Conservation (phyloP, 2,888 invertebrate species). For the Callyntrura sp. region DNA sequence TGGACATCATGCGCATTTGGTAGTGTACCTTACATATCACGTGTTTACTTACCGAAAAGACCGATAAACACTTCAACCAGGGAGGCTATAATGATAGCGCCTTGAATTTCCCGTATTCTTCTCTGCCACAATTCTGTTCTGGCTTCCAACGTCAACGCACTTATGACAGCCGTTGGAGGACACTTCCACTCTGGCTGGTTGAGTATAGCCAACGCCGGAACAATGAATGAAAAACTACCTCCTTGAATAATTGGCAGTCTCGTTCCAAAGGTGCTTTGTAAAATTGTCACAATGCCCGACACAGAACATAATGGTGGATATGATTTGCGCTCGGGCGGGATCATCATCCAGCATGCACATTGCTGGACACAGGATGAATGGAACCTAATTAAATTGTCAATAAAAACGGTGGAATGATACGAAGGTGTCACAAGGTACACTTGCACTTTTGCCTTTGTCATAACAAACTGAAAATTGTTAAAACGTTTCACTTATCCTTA, state of each 20-base stretch:
- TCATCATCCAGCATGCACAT: constrained; percentile 92
- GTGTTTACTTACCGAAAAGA: constrained; percentile 84
- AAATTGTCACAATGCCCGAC: constrained; percentile 91
- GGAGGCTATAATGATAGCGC: constrained; percentile 93
- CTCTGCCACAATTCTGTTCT: constrained; percentile 90
- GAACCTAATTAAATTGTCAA: no score
- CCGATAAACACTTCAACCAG: constrained; percentile 91
- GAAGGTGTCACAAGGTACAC: no score
- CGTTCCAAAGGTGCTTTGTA: constrained; percentile 91
- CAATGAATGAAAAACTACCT: constrained; percentile 92
- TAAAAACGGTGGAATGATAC: no score
- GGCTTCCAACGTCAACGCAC: constrained; percentile 87
- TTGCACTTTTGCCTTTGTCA: no score
- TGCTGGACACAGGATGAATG: constrained; percentile 92
- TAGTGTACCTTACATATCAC: neutral
- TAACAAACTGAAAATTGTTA: no score
- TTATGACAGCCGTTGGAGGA: constrained; percentile 85
- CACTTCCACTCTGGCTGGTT: constrained; percentile 91
- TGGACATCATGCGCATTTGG: no score
- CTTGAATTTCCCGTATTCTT: constrained; percentile 92
- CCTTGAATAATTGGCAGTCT: constrained; percentile 86
- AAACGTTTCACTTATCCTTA: neutral
- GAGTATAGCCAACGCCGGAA: constrained; percentile 91
- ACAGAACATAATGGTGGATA: constrained; percentile 94
- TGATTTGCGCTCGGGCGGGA: constrained; percentile 91